Percentiles rank a stretch among this genome's conserved stretches.
phyloP scores from a whole-genome alignment of 2,888 invertebrate species.

The Chorisops tibialis region DNA sequence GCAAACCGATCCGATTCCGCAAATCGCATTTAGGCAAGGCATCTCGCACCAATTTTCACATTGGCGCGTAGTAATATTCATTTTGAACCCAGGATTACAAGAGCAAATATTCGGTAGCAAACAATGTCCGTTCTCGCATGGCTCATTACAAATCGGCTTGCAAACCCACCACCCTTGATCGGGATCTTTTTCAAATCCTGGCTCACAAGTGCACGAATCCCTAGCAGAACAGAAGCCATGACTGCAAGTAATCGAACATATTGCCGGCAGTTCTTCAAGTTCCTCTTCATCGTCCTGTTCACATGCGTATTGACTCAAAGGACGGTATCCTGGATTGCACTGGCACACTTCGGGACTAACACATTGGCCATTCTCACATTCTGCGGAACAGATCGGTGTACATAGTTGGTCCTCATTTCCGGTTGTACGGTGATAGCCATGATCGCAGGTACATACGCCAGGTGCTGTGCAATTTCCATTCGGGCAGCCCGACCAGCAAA shows the following conservation, averaged over 20 bases:
- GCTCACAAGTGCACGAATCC: no score
- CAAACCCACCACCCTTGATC: no score
- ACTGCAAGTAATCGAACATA: conserved; percentile 29
- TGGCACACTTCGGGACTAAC: background rate
- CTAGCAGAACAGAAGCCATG: no score
- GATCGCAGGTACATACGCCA: no score
- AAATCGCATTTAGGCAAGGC: no score
- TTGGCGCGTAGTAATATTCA: no score
- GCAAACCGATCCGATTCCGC: no score
- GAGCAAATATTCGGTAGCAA: conserved; percentile 47
- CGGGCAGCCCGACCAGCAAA: no score
- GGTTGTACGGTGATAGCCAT: background rate
- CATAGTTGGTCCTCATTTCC: background rate
- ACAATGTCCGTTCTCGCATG: conserved; percentile 51
- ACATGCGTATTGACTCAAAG: conserved; percentile 7
- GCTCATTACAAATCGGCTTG: conserved; percentile 43
- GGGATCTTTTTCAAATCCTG: background rate
- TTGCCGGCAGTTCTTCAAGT: conserved; percentile 34
- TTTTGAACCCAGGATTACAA: conserved; percentile 48
- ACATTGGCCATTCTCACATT: conserved; percentile 37
- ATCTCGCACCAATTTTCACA: no score
- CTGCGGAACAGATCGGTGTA: conserved; percentile 49
- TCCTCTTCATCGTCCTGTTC: conserved; percentile 2
- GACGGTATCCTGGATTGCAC: conserved; percentile 5
- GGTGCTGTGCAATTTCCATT: no score